These are phyloP conservation scores for Lophius piscatorius DNA, from an alignment of 2,113 vertebrate species.

Conservation along the genomic window DNA sequence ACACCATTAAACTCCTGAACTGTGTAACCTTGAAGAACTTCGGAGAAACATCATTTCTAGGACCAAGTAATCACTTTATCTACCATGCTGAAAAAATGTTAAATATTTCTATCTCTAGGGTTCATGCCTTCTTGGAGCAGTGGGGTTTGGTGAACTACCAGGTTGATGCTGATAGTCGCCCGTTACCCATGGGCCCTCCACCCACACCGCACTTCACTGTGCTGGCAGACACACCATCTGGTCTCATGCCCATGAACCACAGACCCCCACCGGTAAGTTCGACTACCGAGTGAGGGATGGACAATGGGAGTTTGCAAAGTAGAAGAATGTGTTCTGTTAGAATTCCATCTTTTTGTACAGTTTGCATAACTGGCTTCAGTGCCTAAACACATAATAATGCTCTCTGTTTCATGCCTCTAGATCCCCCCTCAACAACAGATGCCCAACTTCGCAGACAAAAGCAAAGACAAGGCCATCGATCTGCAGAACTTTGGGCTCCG, in stretches of 20 bases:
- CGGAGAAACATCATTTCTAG: too few relatives aligned
- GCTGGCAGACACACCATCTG: slow-evolving; percentile 93
- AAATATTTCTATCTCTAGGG: slow-evolving; percentile 80
- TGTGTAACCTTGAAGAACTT: too few relatives aligned
- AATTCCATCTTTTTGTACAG: too few relatives aligned
- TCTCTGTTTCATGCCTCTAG: slow-evolving; percentile 56
- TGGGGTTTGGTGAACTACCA: slow-evolving; percentile 99
- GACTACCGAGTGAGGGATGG: not conserved
- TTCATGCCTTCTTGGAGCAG: slow-evolving; percentile 96
- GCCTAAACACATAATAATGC: not conserved
- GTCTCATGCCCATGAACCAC: slow-evolving; percentile 92
- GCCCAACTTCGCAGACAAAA: slow-evolving; percentile 92
- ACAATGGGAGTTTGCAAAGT: not conserved
- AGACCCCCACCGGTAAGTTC: slow-evolving; percentile 73
- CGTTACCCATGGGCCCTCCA: slow-evolving; percentile 95
- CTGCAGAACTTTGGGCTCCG: slow-evolving; percentile 96
- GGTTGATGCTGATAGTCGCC: slow-evolving; percentile 94
- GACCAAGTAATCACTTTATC: too few relatives aligned
- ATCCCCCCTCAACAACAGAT: slow-evolving; percentile 92
- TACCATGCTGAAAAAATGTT: too few relatives aligned
- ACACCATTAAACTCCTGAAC: too few relatives aligned
- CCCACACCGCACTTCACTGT: slow-evolving; percentile 98
- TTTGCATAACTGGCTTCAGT: not conserved
- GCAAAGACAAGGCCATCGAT: slow-evolving; percentile 92
- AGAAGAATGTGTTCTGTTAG: too few relatives aligned